phyloP scores from a whole-genome alignment of 2,797 vertebrate species.

The Discoglossus pictus region DNA sequence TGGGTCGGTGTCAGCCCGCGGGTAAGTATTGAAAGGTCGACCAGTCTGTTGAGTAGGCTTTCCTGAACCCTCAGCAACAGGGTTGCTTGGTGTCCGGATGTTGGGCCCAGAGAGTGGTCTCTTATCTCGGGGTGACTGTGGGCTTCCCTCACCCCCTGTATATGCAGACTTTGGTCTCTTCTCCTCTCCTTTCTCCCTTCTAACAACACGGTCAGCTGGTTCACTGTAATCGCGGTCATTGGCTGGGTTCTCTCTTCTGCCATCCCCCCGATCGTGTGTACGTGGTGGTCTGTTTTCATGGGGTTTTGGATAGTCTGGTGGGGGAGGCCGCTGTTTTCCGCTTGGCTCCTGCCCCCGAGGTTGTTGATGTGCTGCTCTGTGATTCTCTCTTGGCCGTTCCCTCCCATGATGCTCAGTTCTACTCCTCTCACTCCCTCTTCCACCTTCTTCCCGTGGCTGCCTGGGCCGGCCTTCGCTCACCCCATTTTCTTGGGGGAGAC shows the following conservation, averaged over 20 bases:
- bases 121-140: constrained; percentile 83
- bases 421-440: constrained; percentile 60
- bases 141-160: constrained; percentile 61
- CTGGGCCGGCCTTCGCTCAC: constrained; percentile 25
- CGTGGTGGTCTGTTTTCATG: constrained; percentile 62
- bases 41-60: constrained; percentile 76
- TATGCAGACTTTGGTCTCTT: constrained; percentile 85
- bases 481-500: constrained; percentile 65
- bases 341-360: constrained; percentile 80
- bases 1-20: constrained; percentile 81
- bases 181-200: constrained; percentile 62
- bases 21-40: constrained; percentile 90
- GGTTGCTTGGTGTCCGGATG: constrained; percentile 79
- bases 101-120: constrained; percentile 88
- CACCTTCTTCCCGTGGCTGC: constrained; percentile 28
- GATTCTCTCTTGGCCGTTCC: constrained; percentile 52
- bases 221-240: constrained; percentile 50
- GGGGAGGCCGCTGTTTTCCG: constrained; percentile 62
- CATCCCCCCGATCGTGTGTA: constrained; percentile 20
- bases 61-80: constrained; percentile 71
- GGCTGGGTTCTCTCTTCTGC: constrained; percentile 55
- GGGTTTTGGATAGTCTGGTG: constrained; percentile 54
- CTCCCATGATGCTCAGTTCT: constrained; percentile 53
- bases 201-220: constrained; percentile 61
- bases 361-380: constrained; percentile 66